Evolutionary conservation across 2,888 invertebrate genomes (phyloP).

Genomic region (Calliscelio sp.): DNA sequence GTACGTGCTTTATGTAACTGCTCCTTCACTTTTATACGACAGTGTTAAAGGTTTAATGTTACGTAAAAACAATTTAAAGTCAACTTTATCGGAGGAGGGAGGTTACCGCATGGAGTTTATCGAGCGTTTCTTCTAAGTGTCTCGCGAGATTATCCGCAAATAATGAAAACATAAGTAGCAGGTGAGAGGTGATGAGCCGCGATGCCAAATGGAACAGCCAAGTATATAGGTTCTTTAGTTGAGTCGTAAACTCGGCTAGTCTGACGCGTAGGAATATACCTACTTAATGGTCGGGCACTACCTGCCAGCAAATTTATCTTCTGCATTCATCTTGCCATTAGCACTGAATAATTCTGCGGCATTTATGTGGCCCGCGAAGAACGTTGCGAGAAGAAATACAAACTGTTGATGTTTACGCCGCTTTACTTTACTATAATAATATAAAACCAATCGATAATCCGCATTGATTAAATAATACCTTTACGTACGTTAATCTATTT

Average conservation of each 20-base stretch:
- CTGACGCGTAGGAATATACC: conserved; percentile 73
- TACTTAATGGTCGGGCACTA: conserved; percentile 79
- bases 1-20: conserved; percentile 23
- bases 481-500: conserved; percentile 29
- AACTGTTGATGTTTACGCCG: conserved; percentile 7
- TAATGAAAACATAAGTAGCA: conserved; percentile 61
- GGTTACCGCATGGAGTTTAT: conserved; percentile 15
- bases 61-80: conserved; percentile 37
- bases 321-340: conserved; percentile 82
- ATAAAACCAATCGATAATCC: conserved; percentile 29
- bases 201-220: conserved; percentile 41
- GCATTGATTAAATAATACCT: conserved; percentile 22
- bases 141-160: conserved; percentile 34
- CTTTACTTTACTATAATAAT: no score
- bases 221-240: conserved; percentile 71
- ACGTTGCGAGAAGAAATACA: conserved; percentile 4
- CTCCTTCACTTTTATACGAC: neutral
- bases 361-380: conserved; percentile 76
- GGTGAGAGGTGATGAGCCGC: conserved; percentile 21
- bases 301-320: conserved; percentile 81
- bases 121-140: conserved; percentile 16
- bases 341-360: conserved; percentile 81
- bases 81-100: conserved; percentile 15
- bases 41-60: conserved; percentile 18
- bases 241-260: conserved; percentile 79